phyloP scores from a whole-genome alignment of 1,140 invertebrate species.

The Rhagoletis zephyria region DNA sequence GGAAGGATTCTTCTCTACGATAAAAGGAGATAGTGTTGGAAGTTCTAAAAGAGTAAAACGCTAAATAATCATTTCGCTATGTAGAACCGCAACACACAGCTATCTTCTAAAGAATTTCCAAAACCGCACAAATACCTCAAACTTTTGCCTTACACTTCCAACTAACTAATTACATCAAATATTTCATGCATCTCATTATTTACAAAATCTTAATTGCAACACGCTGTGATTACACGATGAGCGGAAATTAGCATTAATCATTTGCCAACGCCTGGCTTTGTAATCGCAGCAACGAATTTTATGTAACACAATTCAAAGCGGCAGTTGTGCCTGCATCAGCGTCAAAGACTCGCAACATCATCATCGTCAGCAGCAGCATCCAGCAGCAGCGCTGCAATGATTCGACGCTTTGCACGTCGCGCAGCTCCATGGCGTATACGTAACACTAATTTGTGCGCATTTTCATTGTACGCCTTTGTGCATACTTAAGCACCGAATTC shows the following conservation, averaged over 20 bases:
- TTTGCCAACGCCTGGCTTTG: background rate
- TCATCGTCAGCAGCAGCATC: background rate
- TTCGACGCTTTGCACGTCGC: background rate
- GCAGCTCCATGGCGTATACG: background rate
- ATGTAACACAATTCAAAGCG: background rate
- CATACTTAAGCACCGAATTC: background rate
- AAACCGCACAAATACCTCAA: too few relatives aligned
- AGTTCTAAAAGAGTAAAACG: too few relatives aligned
- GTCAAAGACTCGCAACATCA: background rate
- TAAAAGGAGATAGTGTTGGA: too few relatives aligned
- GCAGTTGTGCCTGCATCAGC: background rate
- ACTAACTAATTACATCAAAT: background rate
- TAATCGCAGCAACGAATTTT: background rate
- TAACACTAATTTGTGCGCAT: background rate
- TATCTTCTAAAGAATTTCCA: too few relatives aligned
- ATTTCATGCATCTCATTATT: slow-evolving; percentile 4
- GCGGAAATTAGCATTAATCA: background rate
- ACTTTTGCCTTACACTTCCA: too few relatives aligned
- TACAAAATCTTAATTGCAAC: background rate
- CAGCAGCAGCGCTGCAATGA: too few relatives aligned
- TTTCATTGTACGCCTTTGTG: background rate
- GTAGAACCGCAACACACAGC: too few relatives aligned
- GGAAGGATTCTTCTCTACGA: too few relatives aligned
- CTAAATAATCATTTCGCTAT: too few relatives aligned
- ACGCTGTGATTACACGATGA: background rate